Conservation (phyloP, 1,140 invertebrate species). For the Aphaenogaster ashmeadi region DNA sequence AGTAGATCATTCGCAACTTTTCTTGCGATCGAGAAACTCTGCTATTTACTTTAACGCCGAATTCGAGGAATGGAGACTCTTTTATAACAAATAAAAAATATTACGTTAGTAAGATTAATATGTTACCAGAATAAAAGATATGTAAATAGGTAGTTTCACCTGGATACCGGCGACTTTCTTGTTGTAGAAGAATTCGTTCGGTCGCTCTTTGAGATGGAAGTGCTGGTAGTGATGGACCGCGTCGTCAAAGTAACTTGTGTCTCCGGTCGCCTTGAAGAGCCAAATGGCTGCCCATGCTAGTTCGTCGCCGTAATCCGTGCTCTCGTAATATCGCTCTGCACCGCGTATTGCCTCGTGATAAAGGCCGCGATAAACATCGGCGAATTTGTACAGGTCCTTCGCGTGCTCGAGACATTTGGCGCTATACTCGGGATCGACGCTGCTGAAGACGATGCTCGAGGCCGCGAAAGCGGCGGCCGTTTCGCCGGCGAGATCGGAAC, state of each 20-base stretch:
- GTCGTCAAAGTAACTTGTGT: conserved; percentile 87
- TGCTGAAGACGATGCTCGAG: conserved; percentile 87
- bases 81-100: not conserved
- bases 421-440: conserved; percentile 87
- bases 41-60: not conserved
- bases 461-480: conserved; percentile 89
- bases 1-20: not conserved
- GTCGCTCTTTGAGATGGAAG: conserved; percentile 86
- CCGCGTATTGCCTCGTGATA: conserved; percentile 89
- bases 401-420: conserved; percentile 87
- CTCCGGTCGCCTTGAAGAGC: conserved; percentile 89
- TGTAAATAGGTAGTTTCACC: conserved; percentile 77
- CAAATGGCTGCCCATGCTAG: conserved; percentile 89
- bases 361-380: conserved; percentile 87
- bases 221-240: conserved; percentile 87
- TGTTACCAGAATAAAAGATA: not conserved
- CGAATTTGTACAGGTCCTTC: conserved; percentile 89
- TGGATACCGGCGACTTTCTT: conserved; percentile 89
- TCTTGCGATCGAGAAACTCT: not conserved
- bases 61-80: not conserved
- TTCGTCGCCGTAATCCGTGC: conserved; percentile 89
- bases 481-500: conserved; percentile 90
- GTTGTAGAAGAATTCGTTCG: conserved; percentile 89
- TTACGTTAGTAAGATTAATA: not conserved
- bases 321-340: conserved; percentile 88